Base-by-base conservation (phyloP, 2,113 vertebrate species). In the Nymphicus hollandicus region DNA sequence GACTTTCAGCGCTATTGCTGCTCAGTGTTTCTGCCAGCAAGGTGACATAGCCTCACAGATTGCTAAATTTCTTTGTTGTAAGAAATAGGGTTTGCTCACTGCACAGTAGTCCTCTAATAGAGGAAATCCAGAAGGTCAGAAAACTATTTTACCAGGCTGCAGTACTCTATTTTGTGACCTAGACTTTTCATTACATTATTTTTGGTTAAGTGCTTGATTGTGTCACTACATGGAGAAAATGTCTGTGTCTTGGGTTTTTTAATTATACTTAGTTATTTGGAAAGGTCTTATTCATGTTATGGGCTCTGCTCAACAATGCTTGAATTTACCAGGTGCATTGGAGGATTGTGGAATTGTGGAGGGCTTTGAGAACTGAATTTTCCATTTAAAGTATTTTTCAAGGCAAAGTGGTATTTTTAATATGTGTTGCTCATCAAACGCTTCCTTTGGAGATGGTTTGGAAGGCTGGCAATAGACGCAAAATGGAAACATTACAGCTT, bases 1-100 rank as follows among this genome's bases (percentile, higher is more conserved):
- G 96, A 97, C 97, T 97, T 95, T 96, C 96, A 87, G 77, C 76
- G 23, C 95, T 94, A 95, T 81, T 96, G 93, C 97, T 0, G 78
- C 88, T 96, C 94, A 87, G 93, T 96, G 97, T 96, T 98, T 97
- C 96, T 97, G 97, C 97, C 96, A 94, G 93, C 94, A 97, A 98
- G 96, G 97, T 97, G 97, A 97, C 97, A 97, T 81, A 83, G 95
- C 91, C 86, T 95, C 84, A 50, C 91, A 96, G 96, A 96, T 88
- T 93, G 94, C 95, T 97, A 91, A 96, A 96, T 96, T 97, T 96
- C 97, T 97, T 97, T 96, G 94, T 96, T 96, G 96, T 97, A 94
- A 95, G 96, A 97, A 96, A 95, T 90, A 88, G 81, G 79, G 77
- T 93, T 95, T 96, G 89, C 94, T 96, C 92, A 83, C 85, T 88